phyloP scores from a whole-genome alignment of 2,888 invertebrate species.

The Drosophila engyochracea region DNA sequence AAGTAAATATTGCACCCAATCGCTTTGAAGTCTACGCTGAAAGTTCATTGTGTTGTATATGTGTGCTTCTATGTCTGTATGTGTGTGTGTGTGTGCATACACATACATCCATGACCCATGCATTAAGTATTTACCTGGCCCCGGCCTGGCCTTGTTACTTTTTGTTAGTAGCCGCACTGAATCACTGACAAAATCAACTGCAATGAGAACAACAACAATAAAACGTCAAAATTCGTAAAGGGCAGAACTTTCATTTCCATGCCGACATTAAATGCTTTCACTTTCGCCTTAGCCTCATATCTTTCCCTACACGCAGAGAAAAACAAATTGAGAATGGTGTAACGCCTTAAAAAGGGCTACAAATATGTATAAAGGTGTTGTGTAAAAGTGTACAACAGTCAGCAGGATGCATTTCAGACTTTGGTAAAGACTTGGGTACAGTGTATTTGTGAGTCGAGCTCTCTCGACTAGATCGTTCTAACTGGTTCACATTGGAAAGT shows the following conservation, averaged over 20 bases:
- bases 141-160: constrained; percentile 49
- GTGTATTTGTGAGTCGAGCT: background rate
- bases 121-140: constrained; percentile 41
- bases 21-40: constrained; percentile 31
- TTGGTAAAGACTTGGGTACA: background rate
- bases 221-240: constrained; percentile 19
- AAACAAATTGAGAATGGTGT: background rate
- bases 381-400: background rate
- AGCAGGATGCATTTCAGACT: background rate
- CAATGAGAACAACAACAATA: constrained; percentile 1
- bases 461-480: background rate
- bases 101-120: constrained; percentile 29
- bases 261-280: constrained; percentile 56
- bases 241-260: constrained; percentile 61
- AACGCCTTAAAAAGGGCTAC: no score
- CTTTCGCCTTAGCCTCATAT: constrained; percentile 40
- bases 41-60: constrained; percentile 66
- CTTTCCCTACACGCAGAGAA: background rate
- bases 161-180: constrained; percentile 46
- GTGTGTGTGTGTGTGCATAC: background rate
- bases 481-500: no score
- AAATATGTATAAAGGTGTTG: no score
- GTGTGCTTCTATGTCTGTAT: background rate
- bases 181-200: constrained; percentile 33
- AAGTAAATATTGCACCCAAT: background rate